A percentile compares a stretch with the other conserved stretches of the same genome.
phyloP scores from a whole-genome alignment of 2,797 vertebrate species.

The Diplodus sargus region DNA sequence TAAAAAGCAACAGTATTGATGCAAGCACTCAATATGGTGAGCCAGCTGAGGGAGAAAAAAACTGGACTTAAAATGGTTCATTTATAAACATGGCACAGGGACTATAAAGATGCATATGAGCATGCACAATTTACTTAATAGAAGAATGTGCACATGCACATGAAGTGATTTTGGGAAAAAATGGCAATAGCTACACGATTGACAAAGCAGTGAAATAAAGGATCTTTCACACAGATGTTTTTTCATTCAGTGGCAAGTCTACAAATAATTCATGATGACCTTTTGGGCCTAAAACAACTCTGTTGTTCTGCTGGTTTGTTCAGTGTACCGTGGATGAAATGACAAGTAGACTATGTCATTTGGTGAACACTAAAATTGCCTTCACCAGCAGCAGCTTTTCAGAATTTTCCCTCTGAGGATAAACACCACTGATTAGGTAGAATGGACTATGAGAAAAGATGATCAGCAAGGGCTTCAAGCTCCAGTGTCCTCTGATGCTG shows the following conservation, averaged over 20 bases:
- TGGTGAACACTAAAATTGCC: not conserved
- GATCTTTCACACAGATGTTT: not conserved
- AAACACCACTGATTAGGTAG: conserved; percentile 6
- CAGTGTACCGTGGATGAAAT: conserved; percentile 1
- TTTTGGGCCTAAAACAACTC: not conserved
- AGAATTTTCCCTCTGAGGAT: conserved; percentile 8
- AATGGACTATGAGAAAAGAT: conserved; percentile 9
- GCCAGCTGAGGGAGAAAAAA: conserved; percentile 1
- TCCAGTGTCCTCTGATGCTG: conserved; percentile 7
- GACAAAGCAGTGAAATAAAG: not conserved
- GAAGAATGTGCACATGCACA: not conserved
- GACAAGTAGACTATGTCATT: conserved; percentile 5
- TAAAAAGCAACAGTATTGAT: conserved; percentile 36
- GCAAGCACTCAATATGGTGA: conserved; percentile 12
- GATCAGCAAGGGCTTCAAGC: not conserved
- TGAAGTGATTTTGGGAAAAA: not conserved
- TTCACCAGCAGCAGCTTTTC: not conserved
- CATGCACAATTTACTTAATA: conserved; percentile 8
- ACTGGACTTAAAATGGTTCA: not conserved
- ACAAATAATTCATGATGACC: not conserved
- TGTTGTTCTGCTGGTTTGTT: conserved; percentile 2
- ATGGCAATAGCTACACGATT: not conserved
- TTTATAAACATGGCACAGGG: not conserved
- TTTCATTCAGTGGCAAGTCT: too few relatives aligned
- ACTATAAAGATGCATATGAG: conserved; percentile 11